These are phyloP conservation scores for Anolis sagrei DNA, from an alignment of 2,113 vertebrate species.

Conservation along the genomic window DNA sequence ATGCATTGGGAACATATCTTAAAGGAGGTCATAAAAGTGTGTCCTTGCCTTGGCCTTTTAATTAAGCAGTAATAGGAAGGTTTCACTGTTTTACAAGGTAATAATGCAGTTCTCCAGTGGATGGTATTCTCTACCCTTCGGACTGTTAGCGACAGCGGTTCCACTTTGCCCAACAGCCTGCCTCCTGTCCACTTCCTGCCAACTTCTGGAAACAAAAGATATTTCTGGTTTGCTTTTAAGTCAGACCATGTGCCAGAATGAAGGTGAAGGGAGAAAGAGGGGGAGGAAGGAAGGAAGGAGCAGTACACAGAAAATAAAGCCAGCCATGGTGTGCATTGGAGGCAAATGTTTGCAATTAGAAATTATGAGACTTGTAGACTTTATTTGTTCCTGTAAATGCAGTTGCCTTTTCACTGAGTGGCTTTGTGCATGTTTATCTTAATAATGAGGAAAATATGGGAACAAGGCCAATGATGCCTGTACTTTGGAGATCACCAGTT, in stretches of 20 bases:
- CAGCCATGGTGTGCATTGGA: neutral
- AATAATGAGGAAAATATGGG: slow-evolving; percentile 1
- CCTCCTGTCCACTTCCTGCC: slow-evolving; percentile 1
- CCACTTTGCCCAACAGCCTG: slow-evolving; percentile 50
- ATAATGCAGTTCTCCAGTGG: slow-evolving; percentile 54
- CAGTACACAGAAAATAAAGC: neutral
- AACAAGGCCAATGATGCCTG: neutral
- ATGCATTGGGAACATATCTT: slow-evolving; percentile 51
- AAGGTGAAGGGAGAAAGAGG: too few species aligned
- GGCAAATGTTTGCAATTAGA: slow-evolving; percentile 19
- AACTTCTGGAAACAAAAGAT: slow-evolving; percentile 34
- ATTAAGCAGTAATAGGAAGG: slow-evolving; percentile 66
- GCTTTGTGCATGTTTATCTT: neutral
- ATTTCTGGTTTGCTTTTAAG: slow-evolving; percentile 37
- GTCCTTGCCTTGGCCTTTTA: slow-evolving; percentile 65
- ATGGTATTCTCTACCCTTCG: slow-evolving; percentile 33
- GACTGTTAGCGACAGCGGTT: slow-evolving; percentile 47
- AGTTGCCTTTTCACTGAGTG: neutral
- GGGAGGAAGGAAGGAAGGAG: neutral
- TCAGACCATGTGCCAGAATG: neutral
- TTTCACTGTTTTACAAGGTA: slow-evolving; percentile 57
- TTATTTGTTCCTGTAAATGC: neutral
- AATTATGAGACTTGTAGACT: neutral
- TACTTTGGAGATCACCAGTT: neutral
- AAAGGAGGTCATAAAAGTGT: slow-evolving; percentile 66